Evolutionary conservation across 2,888 invertebrate species (phyloP), one percentile per base, ranked within the genome.

Genomic region (Tetrapedia diversipes): DNA sequence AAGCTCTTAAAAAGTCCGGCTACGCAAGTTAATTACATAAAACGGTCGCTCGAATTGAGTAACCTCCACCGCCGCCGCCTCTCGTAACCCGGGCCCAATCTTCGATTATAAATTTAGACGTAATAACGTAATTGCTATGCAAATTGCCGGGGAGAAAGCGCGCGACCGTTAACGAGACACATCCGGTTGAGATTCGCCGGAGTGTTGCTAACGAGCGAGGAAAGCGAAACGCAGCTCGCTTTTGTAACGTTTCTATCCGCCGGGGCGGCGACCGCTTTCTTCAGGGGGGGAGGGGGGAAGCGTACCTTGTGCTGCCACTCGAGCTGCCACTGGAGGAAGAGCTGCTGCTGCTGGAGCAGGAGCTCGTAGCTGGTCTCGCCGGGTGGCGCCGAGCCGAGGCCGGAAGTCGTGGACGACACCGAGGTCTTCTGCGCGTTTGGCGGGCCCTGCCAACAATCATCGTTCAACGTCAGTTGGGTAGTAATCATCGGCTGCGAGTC

Each of bases 261-360:
- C 27, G n/a, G n/a, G n/a, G n/a, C 32, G 56, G 34, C 16, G 37
- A 22, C 63, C 37, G 2, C 19, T 66, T 66, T 56, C 34, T 6
- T 37, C 34, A n/a, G 8, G n/a, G 37, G 27, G 22, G n/a, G 37
- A 22, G 22, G 32, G 7, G 7, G 7, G 8, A 16, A 14, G 56
- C 60, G 45, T 77, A 93, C 93, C 91, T 96, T 97, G 88, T 97
- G 96, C 87, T 97, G 95, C 92, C 94, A 93, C 90, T 97, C 97
- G 76, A 97, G 92, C 91, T 96, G 96, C 94, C 95, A 96, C 91
- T 97, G 97, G 66, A 99, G 94, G 76, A 98, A 95, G 86, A 99
- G 92, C 90, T 98, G 98, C 90, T 99, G 99, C 89, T 99, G 99
- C 89, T 98, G 97, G 78, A 99, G 93, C 66, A 98, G 94, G 83